Conservation (phyloP, 2,888 invertebrate species). For the Limnephilus marmoratus region DNA sequence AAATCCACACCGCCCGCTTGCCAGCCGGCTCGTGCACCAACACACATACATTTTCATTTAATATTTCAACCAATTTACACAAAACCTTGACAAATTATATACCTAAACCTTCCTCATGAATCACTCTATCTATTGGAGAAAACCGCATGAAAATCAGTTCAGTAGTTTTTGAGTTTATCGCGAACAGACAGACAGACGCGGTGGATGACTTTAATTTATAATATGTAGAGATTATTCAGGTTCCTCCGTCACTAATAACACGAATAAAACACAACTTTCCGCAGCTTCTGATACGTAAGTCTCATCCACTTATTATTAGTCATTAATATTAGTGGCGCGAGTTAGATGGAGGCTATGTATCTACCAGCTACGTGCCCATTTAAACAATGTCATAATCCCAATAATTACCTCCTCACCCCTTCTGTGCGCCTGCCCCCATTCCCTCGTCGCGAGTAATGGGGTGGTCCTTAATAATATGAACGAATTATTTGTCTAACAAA, state of each 20-base stretch:
- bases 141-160: too few species aligned
- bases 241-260: neutral
- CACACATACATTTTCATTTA: too few species aligned
- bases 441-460: neutral
- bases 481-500: neutral
- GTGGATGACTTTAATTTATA: too few species aligned
- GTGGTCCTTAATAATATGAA: neutral
- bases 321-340: conserved; percentile 54
- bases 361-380: conserved; percentile 68
- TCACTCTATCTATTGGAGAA: too few species aligned
- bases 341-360: conserved; percentile 10
- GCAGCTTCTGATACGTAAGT: neutral
- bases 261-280: neutral
- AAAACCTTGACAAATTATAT: too few species aligned
- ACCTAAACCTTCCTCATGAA: too few species aligned
- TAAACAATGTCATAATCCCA: conserved; percentile 74
- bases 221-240: neutral
- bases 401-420: conserved; percentile 70
- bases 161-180: too few species aligned
- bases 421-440: neutral
- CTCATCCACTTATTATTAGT: conserved; percentile 41
- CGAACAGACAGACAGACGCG: too few species aligned
- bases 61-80: too few species aligned
- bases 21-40: too few species aligned
- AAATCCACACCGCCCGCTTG: too few species aligned